phyloP scores from a whole-genome alignment of 2,888 invertebrate species.

The Drosophila mercatorum region DNA sequence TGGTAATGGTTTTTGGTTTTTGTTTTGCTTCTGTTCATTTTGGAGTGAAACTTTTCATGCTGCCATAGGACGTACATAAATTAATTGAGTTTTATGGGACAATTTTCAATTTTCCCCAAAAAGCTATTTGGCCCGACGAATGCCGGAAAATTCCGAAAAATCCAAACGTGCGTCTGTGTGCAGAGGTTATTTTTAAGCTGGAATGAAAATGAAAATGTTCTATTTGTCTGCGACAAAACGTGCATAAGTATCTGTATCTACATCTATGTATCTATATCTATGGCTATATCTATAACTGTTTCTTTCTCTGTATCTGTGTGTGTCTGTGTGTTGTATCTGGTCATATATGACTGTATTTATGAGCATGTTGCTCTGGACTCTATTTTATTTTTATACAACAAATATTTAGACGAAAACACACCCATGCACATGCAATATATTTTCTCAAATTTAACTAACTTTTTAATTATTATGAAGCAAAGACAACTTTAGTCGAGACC shows the following conservation, averaged over 20 bases:
- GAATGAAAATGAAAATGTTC: constrained; percentile 55
- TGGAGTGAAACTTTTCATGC: constrained; percentile 16
- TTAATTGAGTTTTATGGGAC: constrained; percentile 69
- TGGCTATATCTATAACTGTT: background rate
- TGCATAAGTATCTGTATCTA: constrained; percentile 1
- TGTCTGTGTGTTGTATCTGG: too few species aligned
- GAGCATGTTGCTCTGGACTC: too few species aligned
- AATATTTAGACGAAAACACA: too few species aligned
- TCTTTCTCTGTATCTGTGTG: too few species aligned
- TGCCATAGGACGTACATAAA: constrained; percentile 69
- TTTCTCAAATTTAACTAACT: too few species aligned
- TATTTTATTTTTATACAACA: too few species aligned
- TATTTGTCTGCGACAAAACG: constrained; percentile 58
- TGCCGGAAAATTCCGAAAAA: constrained; percentile 50
- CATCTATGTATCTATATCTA: background rate
- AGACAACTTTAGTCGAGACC: too few species aligned
- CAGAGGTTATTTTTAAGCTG: constrained; percentile 62
- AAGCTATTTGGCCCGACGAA: constrained; percentile 4
- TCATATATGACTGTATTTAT: too few species aligned
- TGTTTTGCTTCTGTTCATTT: constrained; percentile 9
- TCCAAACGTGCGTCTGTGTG: constrained; percentile 6
- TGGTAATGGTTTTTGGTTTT: background rate
- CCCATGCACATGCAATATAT: too few species aligned
- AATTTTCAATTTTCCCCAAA: constrained; percentile 38
- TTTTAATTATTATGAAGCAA: too few species aligned